Evolutionary conservation across 1,140 invertebrate genomes (phyloP), one percentile per base, ranked within the genome.

Genomic region (Trypoxylus dichotomus): DNA sequence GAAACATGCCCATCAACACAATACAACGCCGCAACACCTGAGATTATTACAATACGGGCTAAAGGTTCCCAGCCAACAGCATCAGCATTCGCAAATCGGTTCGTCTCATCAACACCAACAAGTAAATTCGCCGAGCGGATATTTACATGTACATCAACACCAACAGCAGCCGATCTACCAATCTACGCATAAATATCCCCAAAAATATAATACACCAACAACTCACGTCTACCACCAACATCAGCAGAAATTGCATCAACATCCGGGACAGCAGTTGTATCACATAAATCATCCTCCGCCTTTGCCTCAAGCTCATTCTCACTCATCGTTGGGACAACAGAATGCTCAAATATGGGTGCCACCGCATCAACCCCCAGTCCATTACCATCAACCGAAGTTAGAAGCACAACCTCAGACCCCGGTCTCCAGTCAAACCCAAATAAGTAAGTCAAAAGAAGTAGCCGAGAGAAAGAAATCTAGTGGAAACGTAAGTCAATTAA

Each of bases 401-500:
- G 76, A 80, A 75, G 32, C 74, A 1, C 43, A 75, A 68, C 37
- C 32, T 29, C 74, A 75, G 27, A 77, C 74, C 1, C 58, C 63
- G 11, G 71, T 41, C 11, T 76, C 27, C 54, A n/a, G 82, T 47
- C 75, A 29, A 76, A 32, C 74, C 74, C 77, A 72, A 79, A 73
- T 15, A 58, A 15, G 10, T 29, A 80, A 81, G 37, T 73, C 43
- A 74, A 80, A 81, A 77, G 79, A 84, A 79, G 43, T 68, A 13
- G 19, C 80, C 3, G 81, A 83, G 27, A 77, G 79, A 75, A 83
- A 83, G 72, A 80, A 80, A 54, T 76, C 43, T 80, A 92, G 90
- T 81, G 85, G 87, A 25, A 91, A 89, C 8, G 89, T 88, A 7
- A 90, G 90, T 76, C 89, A 89, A 42, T 82, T 94, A 63, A 89